Base-by-base conservation (phyloP, 2,888 invertebrate species). In the Lasioglossum villosulum region DNA sequence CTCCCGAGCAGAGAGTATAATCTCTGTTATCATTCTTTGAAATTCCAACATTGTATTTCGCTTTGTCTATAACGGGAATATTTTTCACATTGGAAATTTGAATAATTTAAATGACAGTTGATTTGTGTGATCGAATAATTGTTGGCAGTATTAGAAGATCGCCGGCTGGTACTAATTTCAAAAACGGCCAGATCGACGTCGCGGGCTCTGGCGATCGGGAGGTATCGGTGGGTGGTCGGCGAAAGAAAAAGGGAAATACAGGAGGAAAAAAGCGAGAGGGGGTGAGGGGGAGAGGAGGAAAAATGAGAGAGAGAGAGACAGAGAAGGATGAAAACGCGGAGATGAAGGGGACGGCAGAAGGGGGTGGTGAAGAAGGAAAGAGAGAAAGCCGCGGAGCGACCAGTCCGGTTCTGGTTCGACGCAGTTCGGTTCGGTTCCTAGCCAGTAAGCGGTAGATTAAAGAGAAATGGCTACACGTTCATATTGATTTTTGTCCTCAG, bases 401-500 rank as follows among this genome's bases (percentile, higher is more conserved):
- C 90, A 90, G 89, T 90, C 90, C 90, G 90, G 89, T 86, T 91
- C 91, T 87, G 87, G 91, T 90, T 90, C 90, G 92, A 90, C 90
- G 91, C 90, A 89, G 92, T 92, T 91, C 90, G 90, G 92, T 92
- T 91, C 92, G 91, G 92, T 92, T 91, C 89, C 92, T 91, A 92
- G 91, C 91, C 91, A 92, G 94, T 93, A 93, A 93, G 94, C 93
- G 95, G 93, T 94, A 94, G 95, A 95, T 95, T 95, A 95, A 95
- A 95, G 94, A 95, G 95, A 93, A 94, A 94, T 95, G 94, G 95
- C 95, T 95, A 95, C 95, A 95, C 94, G 94, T 94, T 94, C 94
- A 94, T 95, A 95, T 95, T 94, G 95, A 94, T 95, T 95, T 95
- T 95, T 95, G 95, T 95, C 94, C 94, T 95, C 93, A 92, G 94